Evolutionary conservation across 2,113 vertebrate species (phyloP).

Genomic region (Podilymbus podiceps): DNA sequence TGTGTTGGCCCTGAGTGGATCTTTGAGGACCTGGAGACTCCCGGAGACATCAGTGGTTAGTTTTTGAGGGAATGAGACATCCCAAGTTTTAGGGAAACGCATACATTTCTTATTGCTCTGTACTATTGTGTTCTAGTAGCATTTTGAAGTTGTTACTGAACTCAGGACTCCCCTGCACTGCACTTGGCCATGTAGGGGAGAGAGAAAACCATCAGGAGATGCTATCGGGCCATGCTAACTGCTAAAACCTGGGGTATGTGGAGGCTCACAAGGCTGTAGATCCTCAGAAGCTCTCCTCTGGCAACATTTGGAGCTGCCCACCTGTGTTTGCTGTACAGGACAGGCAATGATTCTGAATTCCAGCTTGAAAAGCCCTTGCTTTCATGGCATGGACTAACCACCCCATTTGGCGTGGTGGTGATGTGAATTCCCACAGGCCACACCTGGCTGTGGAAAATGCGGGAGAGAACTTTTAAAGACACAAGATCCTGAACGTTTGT

Average conservation of each 20-base stretch:
- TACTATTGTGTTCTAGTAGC: neutral
- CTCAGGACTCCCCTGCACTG: neutral
- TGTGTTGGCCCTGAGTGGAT: neutral
- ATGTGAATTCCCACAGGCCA: neutral
- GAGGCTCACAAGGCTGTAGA: neutral
- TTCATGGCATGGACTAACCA: neutral
- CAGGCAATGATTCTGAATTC: neutral
- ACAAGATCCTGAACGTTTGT: neutral
- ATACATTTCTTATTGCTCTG: neutral
- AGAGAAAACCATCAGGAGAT: neutral
- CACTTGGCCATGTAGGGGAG: neutral
- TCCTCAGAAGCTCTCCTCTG: neutral
- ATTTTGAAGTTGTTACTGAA: neutral
- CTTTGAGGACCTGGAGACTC: neutral
- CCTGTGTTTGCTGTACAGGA: neutral
- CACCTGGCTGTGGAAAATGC: neutral
- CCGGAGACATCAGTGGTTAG: neutral
- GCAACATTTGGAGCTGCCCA: neutral
- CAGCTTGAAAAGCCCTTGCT: neutral
- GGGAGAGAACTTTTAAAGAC: neutral
- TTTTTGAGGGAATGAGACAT: neutral
- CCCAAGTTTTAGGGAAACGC: neutral
- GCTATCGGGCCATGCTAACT: neutral
- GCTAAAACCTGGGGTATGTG: accelerated
- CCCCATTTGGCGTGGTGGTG: neutral